These are phyloP conservation scores for Aeoliscus strigatus DNA, from an alignment of 2,797 vertebrate genomes.

Conservation along the genomic window DNA sequence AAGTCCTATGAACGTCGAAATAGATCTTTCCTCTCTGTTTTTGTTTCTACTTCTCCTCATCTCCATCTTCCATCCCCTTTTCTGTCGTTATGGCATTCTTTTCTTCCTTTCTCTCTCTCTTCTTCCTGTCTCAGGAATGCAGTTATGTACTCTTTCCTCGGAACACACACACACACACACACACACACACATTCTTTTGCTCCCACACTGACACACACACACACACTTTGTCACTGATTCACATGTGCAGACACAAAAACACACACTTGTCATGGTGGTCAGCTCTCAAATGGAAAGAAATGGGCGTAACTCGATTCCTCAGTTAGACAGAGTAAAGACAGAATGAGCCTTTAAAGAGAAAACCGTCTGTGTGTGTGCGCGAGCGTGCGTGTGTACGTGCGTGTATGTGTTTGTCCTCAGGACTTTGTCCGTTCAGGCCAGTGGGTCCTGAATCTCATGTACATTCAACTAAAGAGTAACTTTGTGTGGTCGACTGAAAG, in stretches of 20 bases:
- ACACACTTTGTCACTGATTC: constrained; percentile 2
- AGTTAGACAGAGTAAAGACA: not conserved
- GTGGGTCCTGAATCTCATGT: constrained; percentile 13
- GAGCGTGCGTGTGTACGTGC: not conserved
- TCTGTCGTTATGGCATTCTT: no score
- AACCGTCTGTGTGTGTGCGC: not conserved
- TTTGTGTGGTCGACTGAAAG: constrained; percentile 23
- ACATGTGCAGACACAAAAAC: constrained; percentile 2
- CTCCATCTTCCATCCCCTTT: not conserved
- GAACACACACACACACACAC: constrained; percentile 10
- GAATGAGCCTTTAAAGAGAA: constrained; percentile 4
- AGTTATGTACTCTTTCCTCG: constrained; percentile 25
- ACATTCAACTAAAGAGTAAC: constrained; percentile 15
- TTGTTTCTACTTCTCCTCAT: no score
- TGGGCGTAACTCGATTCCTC: not conserved
- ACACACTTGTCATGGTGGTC: constrained; percentile 3
- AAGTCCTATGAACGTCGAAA: no score
- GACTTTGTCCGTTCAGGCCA: no score
- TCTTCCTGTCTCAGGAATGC: constrained; percentile 28
- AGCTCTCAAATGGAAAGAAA: constrained; percentile 20
- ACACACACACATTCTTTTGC: constrained; percentile 14
- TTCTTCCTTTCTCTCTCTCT: no score
- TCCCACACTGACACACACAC: constrained; percentile 11
- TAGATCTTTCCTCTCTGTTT: no score
- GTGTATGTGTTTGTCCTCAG: no score